Conservation (phyloP, 1,140 invertebrate species). For the Drosophila arawakana region DNA sequence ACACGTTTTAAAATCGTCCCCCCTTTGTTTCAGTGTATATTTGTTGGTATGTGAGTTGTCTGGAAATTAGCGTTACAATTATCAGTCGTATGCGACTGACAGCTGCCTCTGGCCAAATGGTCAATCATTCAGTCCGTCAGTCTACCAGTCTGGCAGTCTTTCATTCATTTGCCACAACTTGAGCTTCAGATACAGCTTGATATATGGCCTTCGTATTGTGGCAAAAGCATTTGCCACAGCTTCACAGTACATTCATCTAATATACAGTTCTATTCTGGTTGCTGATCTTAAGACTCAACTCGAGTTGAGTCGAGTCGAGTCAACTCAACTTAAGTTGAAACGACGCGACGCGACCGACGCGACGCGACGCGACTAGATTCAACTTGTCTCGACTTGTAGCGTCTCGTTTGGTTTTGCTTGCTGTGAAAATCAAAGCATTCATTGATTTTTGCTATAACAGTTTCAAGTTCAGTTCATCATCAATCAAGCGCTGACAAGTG, state of each 20-base stretch:
- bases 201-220: slow-evolving; percentile 66
- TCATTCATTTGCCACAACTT: slow-evolving; percentile 19
- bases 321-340: neutral
- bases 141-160: slow-evolving; percentile 50
- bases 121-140: slow-evolving; percentile 37
- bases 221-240: slow-evolving; percentile 22
- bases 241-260: slow-evolving; percentile 64
- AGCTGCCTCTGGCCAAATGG: slow-evolving; percentile 57
- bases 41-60: slow-evolving; percentile 8
- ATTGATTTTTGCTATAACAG: slow-evolving; percentile 66
- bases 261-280: slow-evolving; percentile 64
- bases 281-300: slow-evolving; percentile 31
- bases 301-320: slow-evolving; percentile 25
- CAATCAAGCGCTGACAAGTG: slow-evolving; percentile 71
- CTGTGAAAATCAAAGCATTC: slow-evolving; percentile 52
- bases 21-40: neutral
- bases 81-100: slow-evolving; percentile 48
- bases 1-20: no score
- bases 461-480: slow-evolving; percentile 81
- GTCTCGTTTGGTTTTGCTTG: slow-evolving; percentile 7
- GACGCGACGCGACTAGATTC: neutral
- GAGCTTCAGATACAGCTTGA: slow-evolving; percentile 24
- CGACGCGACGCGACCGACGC: slow-evolving; percentile 6
- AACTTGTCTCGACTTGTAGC: slow-evolving; percentile 33
- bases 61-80: slow-evolving; percentile 78